phyloP scores from a whole-genome alignment of 2,888 invertebrate species.

The Sminthurides aquaticus region DNA sequence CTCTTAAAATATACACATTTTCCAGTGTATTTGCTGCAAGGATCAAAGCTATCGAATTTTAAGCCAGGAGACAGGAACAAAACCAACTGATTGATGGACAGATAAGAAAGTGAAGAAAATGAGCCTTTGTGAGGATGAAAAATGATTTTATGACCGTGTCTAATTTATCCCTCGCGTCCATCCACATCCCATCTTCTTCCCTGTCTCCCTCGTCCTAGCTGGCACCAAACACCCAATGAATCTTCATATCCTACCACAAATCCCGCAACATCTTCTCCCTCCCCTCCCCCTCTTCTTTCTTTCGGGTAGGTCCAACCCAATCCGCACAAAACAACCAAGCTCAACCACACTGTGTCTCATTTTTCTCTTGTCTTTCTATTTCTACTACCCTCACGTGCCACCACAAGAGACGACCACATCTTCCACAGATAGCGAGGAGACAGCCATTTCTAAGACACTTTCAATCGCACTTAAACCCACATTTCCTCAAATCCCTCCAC shows the following conservation, averaged over 20 bases:
- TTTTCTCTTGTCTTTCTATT: background rate
- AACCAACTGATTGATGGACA: constrained; percentile 33
- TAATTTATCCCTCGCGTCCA: constrained; percentile 23
- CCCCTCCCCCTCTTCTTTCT: too few species aligned
- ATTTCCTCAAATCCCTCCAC: too few species aligned
- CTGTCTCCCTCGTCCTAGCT: too few species aligned
- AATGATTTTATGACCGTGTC: constrained; percentile 41
- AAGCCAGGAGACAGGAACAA: background rate
- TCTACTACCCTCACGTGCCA: background rate
- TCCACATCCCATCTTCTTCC: background rate
- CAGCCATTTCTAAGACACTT: too few species aligned
- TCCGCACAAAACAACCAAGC: too few species aligned
- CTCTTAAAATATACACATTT: too few species aligned
- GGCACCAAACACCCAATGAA: background rate
- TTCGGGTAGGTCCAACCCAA: too few species aligned
- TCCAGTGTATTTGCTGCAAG: too few species aligned
- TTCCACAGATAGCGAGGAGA: too few species aligned
- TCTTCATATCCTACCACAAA: background rate
- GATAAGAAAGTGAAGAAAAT: constrained; percentile 33
- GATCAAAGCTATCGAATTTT: too few species aligned
- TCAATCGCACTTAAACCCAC: too few species aligned
- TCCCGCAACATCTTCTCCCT: background rate
- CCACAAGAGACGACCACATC: too few species aligned
- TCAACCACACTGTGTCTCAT: background rate
- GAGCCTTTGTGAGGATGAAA: constrained; percentile 39